A percentile compares a stretch with the other conserved stretches of the same genome.
Evolutionary conservation across 2,888 invertebrate species (phyloP).

Genomic region (Clunio marinus): DNA sequence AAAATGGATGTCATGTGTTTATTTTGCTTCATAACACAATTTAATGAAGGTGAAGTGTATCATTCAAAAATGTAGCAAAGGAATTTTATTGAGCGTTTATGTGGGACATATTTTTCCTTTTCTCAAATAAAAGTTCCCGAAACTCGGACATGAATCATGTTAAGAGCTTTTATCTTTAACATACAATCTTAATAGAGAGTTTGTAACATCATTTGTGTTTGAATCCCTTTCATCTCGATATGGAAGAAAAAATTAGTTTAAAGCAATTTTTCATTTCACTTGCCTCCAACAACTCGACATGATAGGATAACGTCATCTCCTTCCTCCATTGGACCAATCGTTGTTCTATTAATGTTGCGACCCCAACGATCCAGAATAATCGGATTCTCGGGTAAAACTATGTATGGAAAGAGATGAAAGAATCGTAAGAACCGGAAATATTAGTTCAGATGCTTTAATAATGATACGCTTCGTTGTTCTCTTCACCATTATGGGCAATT

Average conservation of each 20-base stretch:
- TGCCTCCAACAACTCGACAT: conserved; percentile 74
- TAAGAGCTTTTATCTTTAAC: too few relatives aligned
- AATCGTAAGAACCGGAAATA: neutral
- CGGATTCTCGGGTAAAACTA: conserved; percentile 77
- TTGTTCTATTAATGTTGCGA: conserved; percentile 65
- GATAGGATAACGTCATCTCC: conserved; percentile 71
- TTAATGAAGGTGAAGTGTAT: neutral
- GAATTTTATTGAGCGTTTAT: too few relatives aligned
- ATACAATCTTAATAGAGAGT: too few relatives aligned
- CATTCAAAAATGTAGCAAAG: too few relatives aligned
- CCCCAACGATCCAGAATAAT: conserved; percentile 73
- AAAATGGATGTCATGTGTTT: neutral
- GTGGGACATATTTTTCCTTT: too few relatives aligned
- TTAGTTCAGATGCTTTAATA: neutral
- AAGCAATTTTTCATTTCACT: conserved; percentile 44
- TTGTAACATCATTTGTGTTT: too few relatives aligned
- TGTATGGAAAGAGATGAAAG: neutral
- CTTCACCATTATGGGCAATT: neutral
- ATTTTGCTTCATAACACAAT: neutral
- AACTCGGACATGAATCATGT: too few relatives aligned
- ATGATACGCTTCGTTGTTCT: neutral
- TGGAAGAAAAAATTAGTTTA: neutral
- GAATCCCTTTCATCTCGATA: too few relatives aligned
- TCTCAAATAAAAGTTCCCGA: too few relatives aligned
- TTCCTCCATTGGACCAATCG: conserved; percentile 71